phyloP scores from a whole-genome alignment of 2,797 vertebrate genomes.

The Lacerta viridis region DNA sequence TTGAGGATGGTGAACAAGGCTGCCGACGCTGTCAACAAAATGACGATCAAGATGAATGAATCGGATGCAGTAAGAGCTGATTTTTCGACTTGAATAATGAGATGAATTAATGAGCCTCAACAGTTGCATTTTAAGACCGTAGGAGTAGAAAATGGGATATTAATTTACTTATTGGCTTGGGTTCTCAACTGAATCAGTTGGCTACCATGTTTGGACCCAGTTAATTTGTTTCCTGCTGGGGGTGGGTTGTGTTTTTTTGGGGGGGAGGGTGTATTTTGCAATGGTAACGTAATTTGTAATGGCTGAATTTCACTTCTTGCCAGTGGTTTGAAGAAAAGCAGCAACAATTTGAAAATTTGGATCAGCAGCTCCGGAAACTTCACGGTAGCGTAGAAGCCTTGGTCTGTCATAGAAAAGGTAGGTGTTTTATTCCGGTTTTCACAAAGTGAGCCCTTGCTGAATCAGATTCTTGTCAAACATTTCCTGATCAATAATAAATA shows the following conservation, averaged over 20 bases:
- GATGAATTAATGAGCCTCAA: conserved; percentile 90
- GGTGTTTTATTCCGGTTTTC: conserved; percentile 42
- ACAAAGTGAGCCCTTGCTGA: not conserved
- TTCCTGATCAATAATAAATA: not conserved
- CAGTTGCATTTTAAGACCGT: conserved; percentile 86
- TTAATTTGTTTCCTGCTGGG: conserved; percentile 81
- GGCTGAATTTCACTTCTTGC: conserved; percentile 76
- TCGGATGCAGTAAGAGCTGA: conserved; percentile 96
- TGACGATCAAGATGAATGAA: conserved; percentile 99
- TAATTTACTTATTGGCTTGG: conserved; percentile 84
- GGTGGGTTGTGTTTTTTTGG: conserved; percentile 72
- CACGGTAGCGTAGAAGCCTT: conserved; percentile 93
- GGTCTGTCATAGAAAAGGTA: conserved; percentile 97
- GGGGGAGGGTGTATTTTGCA: conserved; percentile 73
- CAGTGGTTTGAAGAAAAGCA: conserved; percentile 99
- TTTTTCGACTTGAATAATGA: conserved; percentile 92
- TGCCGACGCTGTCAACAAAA: conserved; percentile 99
- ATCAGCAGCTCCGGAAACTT: conserved; percentile 95
- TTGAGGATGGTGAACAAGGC: conserved; percentile 99
- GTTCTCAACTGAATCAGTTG: conserved; percentile 79
- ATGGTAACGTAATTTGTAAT: conserved; percentile 81
- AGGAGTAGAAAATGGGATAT: conserved; percentile 83
- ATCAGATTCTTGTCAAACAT: not conserved
- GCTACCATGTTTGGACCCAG: conserved; percentile 73
- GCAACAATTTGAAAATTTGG: conserved; percentile 97